Evolutionary conservation across 1,140 invertebrate genomes (phyloP).

Genomic region (Ganaspis sp.): DNA sequence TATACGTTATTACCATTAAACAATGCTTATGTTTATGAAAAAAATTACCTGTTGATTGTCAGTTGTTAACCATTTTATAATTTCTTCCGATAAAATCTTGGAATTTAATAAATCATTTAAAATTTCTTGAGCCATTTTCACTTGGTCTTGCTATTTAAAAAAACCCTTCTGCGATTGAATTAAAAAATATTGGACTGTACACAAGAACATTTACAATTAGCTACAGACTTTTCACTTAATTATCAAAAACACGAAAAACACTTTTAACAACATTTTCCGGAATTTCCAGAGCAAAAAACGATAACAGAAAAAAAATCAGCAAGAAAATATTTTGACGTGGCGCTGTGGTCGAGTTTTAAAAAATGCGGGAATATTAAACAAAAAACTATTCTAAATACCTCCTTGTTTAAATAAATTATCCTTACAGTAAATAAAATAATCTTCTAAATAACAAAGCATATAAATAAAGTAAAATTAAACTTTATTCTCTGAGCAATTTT

Average conservation of each 20-base stretch:
- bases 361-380: not conserved
- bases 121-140: conserved; percentile 49
- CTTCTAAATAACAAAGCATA: too few relatives aligned
- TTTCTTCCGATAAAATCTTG: conserved; percentile 46
- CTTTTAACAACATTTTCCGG: not conserved
- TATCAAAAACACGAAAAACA: not conserved
- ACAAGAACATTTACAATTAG: not conserved
- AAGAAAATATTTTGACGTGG: not conserved
- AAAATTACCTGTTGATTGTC: conserved; percentile 49
- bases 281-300: not conserved
- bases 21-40: too few relatives aligned
- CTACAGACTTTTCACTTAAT: not conserved
- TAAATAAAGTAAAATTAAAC: not conserved
- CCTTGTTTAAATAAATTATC: too few relatives aligned
- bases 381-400: too few relatives aligned
- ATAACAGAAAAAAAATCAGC: not conserved
- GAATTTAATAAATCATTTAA: conserved; percentile 52
- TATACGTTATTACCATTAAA: too few relatives aligned
- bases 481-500: not conserved
- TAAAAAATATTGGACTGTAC: not conserved
- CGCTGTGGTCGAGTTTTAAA: not conserved
- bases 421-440: too few relatives aligned
- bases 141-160: not conserved
- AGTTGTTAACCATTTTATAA: conserved; percentile 56
- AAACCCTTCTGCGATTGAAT: not conserved